A percentile compares a stretch with the other conserved stretches of the same genome.
Conservation (phyloP, 1,140 invertebrate genomes). For the Pseudachorutes palmiensis region DNA sequence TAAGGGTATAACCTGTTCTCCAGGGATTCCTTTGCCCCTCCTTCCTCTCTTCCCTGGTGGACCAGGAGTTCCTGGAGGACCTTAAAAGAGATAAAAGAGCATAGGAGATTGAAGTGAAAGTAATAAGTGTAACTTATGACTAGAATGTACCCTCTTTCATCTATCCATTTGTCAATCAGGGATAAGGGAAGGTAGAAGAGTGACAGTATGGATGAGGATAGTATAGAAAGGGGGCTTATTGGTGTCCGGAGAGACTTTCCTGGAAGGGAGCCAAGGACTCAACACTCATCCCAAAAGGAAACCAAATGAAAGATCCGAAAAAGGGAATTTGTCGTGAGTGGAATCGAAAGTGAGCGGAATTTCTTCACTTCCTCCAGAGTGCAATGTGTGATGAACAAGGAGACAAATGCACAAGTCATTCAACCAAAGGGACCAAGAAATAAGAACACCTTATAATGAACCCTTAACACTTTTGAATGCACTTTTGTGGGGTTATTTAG, state of each 20-base stretch:
- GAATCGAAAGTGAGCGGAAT: slow-evolving; percentile 12
- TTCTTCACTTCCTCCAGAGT: too few relatives aligned
- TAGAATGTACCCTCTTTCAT: too few relatives aligned
- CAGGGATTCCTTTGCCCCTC: slow-evolving; percentile 63
- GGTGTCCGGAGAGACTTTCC: slow-evolving; percentile 7
- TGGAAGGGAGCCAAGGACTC: slow-evolving; percentile 10
- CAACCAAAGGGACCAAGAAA: background rate
- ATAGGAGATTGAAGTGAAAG: background rate
- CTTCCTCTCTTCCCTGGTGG: slow-evolving; percentile 73
- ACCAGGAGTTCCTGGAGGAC: slow-evolving; percentile 52
- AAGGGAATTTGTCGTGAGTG: slow-evolving; percentile 15
- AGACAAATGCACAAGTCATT: background rate
- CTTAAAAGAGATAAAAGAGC: too few relatives aligned
- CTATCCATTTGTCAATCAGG: background rate
- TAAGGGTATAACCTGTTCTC: slow-evolving; percentile 49
- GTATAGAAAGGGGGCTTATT: background rate
- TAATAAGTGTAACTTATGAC: too few relatives aligned
- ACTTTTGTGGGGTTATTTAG: too few relatives aligned
- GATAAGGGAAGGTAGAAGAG: background rate
- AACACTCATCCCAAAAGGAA: background rate
- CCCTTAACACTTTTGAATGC: too few relatives aligned
- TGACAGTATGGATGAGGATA: background rate
- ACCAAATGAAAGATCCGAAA: background rate
- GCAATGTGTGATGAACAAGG: too few relatives aligned
- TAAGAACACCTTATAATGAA: background rate